phyloP scores from a whole-genome alignment of 1,140 invertebrate genomes.

The Pteromalus puparum region DNA sequence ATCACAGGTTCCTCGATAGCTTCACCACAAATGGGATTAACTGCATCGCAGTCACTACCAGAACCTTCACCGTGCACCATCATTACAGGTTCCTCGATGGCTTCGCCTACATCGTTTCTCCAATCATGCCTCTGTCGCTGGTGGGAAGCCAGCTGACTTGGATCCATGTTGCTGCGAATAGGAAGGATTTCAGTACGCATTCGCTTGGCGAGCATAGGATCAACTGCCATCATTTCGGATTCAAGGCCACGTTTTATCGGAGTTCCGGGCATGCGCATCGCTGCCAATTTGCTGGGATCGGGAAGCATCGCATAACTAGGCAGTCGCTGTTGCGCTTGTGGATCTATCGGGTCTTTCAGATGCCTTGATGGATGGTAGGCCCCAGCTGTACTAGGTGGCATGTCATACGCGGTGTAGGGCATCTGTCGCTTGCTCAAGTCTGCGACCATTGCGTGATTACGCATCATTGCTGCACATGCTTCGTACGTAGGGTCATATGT shows the following conservation, averaged over 20 bases:
- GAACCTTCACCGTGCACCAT: slow-evolving; percentile 84
- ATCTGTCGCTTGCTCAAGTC: slow-evolving; percentile 71
- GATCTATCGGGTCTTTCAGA: slow-evolving; percentile 34
- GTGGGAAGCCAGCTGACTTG: slow-evolving; percentile 13
- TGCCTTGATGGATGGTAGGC: slow-evolving; percentile 61
- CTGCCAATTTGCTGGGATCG: slow-evolving; percentile 70
- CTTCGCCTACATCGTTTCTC: slow-evolving; percentile 77
- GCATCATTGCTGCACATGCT: slow-evolving; percentile 66
- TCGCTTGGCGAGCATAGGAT: slow-evolving; percentile 63
- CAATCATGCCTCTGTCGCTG: slow-evolving; percentile 63
- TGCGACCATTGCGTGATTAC: slow-evolving; percentile 70
- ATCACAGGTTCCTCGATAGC: slow-evolving; percentile 84
- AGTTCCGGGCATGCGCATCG: slow-evolving; percentile 64
- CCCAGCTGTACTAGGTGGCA: slow-evolving; percentile 53
- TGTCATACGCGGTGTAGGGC: slow-evolving; percentile 65
- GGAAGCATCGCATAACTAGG: slow-evolving; percentile 70
- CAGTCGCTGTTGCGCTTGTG: slow-evolving; percentile 65
- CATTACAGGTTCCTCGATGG: slow-evolving; percentile 85
- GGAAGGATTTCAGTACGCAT: slow-evolving; percentile 67
- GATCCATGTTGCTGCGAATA: slow-evolving; percentile 62
- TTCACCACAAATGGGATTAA: slow-evolving; percentile 77
- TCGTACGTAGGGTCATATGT: slow-evolving; percentile 55
- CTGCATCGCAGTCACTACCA: slow-evolving; percentile 82
- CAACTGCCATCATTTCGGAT: slow-evolving; percentile 60
- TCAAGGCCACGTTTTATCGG: slow-evolving; percentile 67